These are phyloP conservation scores for Ochotona princeps DNA, from an alignment of 2,113 vertebrate species.

Conservation along the genomic window DNA sequence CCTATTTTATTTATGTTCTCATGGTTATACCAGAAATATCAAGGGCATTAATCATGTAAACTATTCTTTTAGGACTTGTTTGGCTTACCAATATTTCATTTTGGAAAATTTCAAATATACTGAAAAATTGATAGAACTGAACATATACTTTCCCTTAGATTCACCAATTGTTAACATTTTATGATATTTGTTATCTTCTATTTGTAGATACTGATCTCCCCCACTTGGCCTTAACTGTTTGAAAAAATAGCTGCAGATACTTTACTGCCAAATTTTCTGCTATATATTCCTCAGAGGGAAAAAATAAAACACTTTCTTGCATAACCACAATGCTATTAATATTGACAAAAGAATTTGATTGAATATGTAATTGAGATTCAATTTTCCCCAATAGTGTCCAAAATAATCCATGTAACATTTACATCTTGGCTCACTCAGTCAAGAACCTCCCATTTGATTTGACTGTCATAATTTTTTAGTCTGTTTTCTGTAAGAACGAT, in stretches of 20 bases:
- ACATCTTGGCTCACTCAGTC: neutral
- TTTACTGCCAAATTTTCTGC: neutral
- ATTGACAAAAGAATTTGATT: neutral
- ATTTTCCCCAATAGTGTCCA: neutral
- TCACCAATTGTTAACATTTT: neutral
- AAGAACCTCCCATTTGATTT: neutral
- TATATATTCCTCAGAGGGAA: neutral
- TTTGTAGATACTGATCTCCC: neutral
- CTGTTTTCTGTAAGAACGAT: neutral
- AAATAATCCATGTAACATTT: neutral
- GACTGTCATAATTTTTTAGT: neutral
- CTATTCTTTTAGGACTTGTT: neutral
- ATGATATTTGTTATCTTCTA: neutral
- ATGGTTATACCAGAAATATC: neutral
- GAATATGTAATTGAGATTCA: neutral
- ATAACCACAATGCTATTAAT: neutral
- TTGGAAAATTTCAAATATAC: slow-evolving; percentile 19
- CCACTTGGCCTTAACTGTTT: neutral
- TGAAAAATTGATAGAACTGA: neutral
- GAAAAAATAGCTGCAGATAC: neutral
- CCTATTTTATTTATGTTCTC: neutral
- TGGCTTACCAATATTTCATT: neutral
- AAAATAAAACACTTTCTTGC: neutral
- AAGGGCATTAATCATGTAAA: neutral
- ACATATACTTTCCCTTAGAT: neutral